phyloP scores from a whole-genome alignment of 2,797 vertebrate species.

The Netta rufina region DNA sequence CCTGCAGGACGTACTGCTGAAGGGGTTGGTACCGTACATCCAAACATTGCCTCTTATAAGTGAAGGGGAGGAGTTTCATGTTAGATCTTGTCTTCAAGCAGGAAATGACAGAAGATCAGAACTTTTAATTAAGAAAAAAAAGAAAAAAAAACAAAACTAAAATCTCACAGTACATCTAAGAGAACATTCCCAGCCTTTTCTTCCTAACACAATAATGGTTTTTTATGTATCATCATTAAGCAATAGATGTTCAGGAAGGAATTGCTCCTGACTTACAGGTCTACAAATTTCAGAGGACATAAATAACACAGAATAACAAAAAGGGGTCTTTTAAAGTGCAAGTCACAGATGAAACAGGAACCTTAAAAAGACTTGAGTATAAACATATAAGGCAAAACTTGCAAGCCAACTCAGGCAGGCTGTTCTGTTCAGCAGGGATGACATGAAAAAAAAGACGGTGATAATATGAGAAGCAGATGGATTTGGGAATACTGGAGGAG shows the following conservation, averaged over 20 bases:
- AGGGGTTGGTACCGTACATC: not conserved
- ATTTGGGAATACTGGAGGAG: conserved; percentile 7
- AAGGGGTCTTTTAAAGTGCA: not conserved
- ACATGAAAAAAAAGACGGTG: too few relatives aligned
- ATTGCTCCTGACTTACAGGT: not conserved
- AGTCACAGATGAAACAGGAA: not conserved
- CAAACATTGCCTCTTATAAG: not conserved
- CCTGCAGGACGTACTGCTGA: not conserved
- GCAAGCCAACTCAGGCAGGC: not conserved
- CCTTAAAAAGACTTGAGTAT: not conserved
- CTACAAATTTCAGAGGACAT: not conserved
- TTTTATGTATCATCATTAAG: not conserved
- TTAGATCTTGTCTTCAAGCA: not conserved
- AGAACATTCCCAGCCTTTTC: not conserved
- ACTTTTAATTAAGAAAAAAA: not conserved
- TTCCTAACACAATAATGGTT: not conserved
- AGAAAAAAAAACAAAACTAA: too few relatives aligned
- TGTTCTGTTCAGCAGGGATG: not conserved
- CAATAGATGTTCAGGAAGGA: not conserved
- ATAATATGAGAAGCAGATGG: conserved; percentile 37
- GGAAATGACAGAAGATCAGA: not conserved
- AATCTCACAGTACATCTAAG: not conserved
- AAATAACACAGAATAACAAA: not conserved
- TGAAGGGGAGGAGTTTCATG: not conserved
- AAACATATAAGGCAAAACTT: not conserved